These are phyloP conservation scores for Ephestia elutella DNA, from an alignment of 1,140 invertebrate species.

Conservation along the genomic window DNA sequence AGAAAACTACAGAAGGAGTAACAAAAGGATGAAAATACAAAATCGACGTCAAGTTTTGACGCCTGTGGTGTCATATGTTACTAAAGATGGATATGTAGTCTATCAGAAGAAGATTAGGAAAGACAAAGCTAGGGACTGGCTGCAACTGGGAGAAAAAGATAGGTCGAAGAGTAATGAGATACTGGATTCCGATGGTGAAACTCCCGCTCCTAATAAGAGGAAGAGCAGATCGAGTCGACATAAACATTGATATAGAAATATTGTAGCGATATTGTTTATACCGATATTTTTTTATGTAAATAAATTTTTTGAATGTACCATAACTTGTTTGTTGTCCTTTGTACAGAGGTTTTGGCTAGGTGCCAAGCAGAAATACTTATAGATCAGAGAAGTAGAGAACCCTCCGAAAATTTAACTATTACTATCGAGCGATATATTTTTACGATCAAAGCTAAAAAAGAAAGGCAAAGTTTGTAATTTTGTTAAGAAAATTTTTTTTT, in stretches of 20 bases:
- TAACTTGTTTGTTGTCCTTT: too few species aligned
- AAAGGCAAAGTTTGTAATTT: too few species aligned
- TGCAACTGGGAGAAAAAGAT: conserved; percentile 27
- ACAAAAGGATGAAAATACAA: conserved; percentile 12
- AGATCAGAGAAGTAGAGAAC: too few species aligned
- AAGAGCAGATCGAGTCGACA: not conserved
- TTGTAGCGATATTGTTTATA: too few species aligned
- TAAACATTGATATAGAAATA: not conserved
- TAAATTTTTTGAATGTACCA: too few species aligned
- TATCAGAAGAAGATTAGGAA: conserved; percentile 60
- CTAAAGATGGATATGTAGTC: conserved; percentile 48
- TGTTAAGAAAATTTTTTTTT: too few species aligned
- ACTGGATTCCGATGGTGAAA: not conserved
- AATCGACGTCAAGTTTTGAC: conserved; percentile 25
- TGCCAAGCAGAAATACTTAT: too few species aligned
- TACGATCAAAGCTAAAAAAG: too few species aligned
- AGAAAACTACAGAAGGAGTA: conserved; percentile 14
- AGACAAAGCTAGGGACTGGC: conserved; percentile 48
- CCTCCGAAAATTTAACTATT: too few species aligned
- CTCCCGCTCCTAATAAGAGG: not conserved
- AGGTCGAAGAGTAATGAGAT: not conserved
- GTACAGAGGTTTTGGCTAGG: too few species aligned
- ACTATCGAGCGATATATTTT: too few species aligned
- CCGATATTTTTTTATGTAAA: too few species aligned
- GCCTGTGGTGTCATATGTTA: conserved; percentile 43